These are phyloP conservation scores for Yasuhikotakia modesta DNA, from an alignment of 2,797 vertebrate genomes.

Conservation along the genomic window DNA sequence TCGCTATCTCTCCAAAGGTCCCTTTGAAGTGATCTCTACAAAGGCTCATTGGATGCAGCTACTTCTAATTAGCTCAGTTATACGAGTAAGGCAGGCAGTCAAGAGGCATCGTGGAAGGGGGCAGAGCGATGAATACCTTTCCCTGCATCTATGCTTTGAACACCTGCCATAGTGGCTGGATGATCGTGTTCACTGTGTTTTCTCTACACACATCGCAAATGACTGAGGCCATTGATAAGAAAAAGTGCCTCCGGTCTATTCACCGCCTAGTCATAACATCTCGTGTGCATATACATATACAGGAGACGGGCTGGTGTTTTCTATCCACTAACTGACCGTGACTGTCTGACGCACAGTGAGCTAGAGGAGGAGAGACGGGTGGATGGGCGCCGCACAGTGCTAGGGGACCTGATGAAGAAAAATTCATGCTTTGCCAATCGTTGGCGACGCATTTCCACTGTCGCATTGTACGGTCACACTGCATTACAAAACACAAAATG, in stretches of 20 bases:
- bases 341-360: background rate
- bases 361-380: background rate
- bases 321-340: background rate
- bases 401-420: no score
- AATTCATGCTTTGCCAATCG: no score
- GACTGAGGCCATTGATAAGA: constrained; percentile 34
- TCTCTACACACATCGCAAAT: background rate
- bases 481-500: no score
- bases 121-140: constrained; percentile 16
- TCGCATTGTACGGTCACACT: no score
- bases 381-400: background rate
- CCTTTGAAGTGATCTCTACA: constrained; percentile 56
- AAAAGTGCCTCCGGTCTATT: constrained; percentile 11
- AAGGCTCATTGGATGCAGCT: constrained; percentile 51
- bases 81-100: constrained; percentile 17
- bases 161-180: constrained; percentile 19
- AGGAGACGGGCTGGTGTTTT: background rate
- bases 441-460: no score
- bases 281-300: constrained; percentile 2
- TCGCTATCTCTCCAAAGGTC: constrained; percentile 38
- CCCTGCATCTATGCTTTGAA: constrained; percentile 11
- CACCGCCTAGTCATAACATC: constrained; percentile 1
- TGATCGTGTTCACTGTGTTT: constrained; percentile 9
- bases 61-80: constrained; percentile 51
- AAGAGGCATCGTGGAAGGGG: constrained; percentile 10